Evolutionary conservation across 2,797 vertebrate species (phyloP).

Genomic region (Neosilurus hyrtlii): DNA sequence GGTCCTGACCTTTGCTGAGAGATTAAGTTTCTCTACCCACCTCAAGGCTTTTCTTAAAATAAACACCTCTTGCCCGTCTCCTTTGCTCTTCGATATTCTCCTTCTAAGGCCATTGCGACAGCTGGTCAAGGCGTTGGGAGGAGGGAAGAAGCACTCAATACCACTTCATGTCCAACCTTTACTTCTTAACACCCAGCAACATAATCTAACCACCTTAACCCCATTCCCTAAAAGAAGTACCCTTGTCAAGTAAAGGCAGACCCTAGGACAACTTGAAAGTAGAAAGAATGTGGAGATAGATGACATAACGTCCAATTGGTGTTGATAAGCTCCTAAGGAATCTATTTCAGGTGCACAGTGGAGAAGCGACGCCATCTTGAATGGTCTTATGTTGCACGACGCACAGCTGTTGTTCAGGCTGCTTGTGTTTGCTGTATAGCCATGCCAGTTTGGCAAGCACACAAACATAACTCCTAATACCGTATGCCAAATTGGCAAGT

Average conservation of each 20-base stretch:
- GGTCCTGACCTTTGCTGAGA: slow-evolving; percentile 76
- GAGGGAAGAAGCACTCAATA: slow-evolving; percentile 68
- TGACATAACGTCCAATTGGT: slow-evolving; percentile 9
- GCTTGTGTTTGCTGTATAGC: slow-evolving; percentile 2
- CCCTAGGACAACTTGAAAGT: not conserved
- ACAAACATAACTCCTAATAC: slow-evolving; percentile 2
- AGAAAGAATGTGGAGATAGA: not conserved
- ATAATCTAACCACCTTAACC: slow-evolving; percentile 38
- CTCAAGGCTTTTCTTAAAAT: slow-evolving; percentile 72
- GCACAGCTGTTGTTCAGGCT: slow-evolving; percentile 5
- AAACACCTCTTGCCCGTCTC: slow-evolving; percentile 56
- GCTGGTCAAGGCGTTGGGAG: slow-evolving; percentile 66
- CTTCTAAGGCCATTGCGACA: slow-evolving; percentile 81
- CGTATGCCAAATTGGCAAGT: slow-evolving; percentile 38
- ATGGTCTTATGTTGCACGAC: not conserved
- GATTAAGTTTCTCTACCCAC: slow-evolving; percentile 75
- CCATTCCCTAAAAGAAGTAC: not conserved
- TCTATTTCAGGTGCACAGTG: slow-evolving; percentile 26
- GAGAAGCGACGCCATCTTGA: slow-evolving; percentile 24
- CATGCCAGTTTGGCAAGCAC: slow-evolving; percentile 3
- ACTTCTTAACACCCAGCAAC: slow-evolving; percentile 52
- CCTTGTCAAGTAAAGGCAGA: slow-evolving; percentile 57
- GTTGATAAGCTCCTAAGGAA: slow-evolving; percentile 12
- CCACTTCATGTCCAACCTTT: slow-evolving; percentile 58
- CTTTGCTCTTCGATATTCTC: slow-evolving; percentile 72